Conservation (phyloP, 2,113 vertebrate species). For the Struthio camelus region DNA sequence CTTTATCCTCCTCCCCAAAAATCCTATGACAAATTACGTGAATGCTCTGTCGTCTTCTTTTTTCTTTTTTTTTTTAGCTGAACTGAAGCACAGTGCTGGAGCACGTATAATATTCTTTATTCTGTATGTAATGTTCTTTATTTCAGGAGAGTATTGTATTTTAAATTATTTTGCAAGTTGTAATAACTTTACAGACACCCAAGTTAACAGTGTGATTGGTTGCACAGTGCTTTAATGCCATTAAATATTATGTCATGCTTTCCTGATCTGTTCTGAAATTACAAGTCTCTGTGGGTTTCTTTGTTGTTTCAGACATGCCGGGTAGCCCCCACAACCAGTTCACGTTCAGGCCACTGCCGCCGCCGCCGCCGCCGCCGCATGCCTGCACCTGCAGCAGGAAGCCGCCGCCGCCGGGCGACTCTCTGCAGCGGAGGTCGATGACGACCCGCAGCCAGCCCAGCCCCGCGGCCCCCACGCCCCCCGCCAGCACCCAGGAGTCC, state of each 20-base stretch:
- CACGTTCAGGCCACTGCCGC: constrained; percentile 93
- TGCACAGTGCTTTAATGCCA: neutral
- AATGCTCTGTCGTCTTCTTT: neutral
- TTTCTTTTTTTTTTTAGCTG: neutral
- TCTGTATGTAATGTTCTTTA: constrained; percentile 19
- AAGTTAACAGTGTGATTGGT: neutral
- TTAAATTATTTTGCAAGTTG: constrained; percentile 23
- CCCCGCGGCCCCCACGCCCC: constrained; percentile 80
- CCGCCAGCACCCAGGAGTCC: constrained; percentile 79
- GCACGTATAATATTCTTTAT: neutral
- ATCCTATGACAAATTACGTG: constrained; percentile 49
- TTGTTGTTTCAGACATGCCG: constrained; percentile 82
- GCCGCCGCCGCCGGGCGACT: constrained; percentile 84
- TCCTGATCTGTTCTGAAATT: neutral
- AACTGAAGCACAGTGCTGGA: neutral
- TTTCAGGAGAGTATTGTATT: constrained; percentile 8
- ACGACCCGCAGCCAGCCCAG: constrained; percentile 90
- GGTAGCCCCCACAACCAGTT: constrained; percentile 93
- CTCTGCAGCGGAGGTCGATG: constrained; percentile 93
- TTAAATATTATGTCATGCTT: neutral
- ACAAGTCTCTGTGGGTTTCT: neutral
- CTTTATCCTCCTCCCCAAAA: neutral
- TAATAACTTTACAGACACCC: constrained; percentile 18
- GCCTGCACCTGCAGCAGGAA: constrained; percentile 92
- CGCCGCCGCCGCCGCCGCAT: constrained; percentile 89